A percentile compares a stretch with the other conserved stretches of the same genome.
phyloP scores from a whole-genome alignment of 2,888 invertebrate genomes.

The Ceriagrion tenellum region DNA sequence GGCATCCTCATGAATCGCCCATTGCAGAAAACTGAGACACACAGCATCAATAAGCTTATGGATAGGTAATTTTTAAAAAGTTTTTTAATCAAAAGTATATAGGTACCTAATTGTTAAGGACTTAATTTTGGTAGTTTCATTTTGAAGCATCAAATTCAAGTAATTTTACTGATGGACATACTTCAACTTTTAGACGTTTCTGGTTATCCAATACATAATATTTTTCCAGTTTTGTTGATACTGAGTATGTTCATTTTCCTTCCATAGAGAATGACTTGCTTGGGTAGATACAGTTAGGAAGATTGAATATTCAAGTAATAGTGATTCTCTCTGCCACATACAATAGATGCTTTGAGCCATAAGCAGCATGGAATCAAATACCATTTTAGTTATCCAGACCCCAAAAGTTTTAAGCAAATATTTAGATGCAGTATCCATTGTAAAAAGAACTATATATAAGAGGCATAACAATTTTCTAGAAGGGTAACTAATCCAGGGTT shows the following conservation, averaged over 20 bases:
- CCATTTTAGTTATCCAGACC: constrained; percentile 26
- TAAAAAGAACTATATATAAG: constrained; percentile 29
- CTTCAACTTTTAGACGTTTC: background rate
- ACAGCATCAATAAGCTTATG: background rate
- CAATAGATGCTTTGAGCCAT: constrained; percentile 48
- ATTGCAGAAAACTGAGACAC: background rate
- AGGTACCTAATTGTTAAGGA: background rate
- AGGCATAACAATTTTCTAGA: constrained; percentile 52
- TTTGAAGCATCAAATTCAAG: background rate
- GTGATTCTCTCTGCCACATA: background rate
- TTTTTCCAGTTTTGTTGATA: background rate
- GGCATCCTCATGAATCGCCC: background rate
- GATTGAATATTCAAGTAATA: constrained; percentile 30
- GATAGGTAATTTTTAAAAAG: background rate
- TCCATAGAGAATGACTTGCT: background rate
- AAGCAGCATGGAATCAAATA: background rate
- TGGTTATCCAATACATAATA: background rate
- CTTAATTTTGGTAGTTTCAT: constrained; percentile 23
- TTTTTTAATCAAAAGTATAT: background rate
- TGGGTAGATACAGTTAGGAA: constrained; percentile 20
- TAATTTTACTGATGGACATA: background rate
- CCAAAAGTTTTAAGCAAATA: constrained; percentile 16
- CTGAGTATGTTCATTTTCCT: background rate
- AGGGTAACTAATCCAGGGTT: constrained; percentile 51
- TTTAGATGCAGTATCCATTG: constrained; percentile 46